phyloP scores from a whole-genome alignment of 2,797 vertebrate genomes.

The Pogonophryne albipinna region DNA sequence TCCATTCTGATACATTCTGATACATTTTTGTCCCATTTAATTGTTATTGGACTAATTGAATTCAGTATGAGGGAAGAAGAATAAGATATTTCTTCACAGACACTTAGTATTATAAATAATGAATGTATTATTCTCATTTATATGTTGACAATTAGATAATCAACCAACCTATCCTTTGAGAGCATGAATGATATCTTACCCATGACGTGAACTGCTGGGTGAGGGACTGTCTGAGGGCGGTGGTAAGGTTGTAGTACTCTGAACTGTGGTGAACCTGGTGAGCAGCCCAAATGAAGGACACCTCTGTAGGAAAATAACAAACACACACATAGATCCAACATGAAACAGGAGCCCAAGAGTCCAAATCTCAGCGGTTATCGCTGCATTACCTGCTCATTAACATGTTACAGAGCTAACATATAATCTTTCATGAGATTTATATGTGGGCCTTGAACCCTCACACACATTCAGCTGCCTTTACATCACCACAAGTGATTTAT shows the following conservation, averaged over 20 bases:
- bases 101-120: neutral
- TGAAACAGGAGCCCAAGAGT: constrained; percentile 7
- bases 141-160: neutral
- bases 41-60: neutral
- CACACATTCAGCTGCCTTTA: constrained; percentile 39
- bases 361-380: constrained; percentile 22
- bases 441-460: constrained; percentile 13
- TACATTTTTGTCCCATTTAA: neutral
- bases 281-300: constrained; percentile 93
- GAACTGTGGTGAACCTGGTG: constrained; percentile 97
- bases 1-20: neutral
- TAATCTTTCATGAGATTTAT: constrained; percentile 1
- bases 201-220: constrained; percentile 91
- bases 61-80: neutral
- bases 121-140: neutral
- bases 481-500: constrained; percentile 55
- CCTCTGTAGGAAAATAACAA: constrained; percentile 82
- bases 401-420: constrained; percentile 12
- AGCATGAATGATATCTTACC: constrained; percentile 80
- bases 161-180: neutral
- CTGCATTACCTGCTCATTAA: constrained; percentile 12
- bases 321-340: constrained; percentile 9
- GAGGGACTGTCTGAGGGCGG: constrained; percentile 92
- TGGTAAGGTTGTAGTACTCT: constrained; percentile 94
- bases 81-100: neutral